phyloP scores from a whole-genome alignment of 2,888 invertebrate species.

The Aleiodes testaceus region DNA sequence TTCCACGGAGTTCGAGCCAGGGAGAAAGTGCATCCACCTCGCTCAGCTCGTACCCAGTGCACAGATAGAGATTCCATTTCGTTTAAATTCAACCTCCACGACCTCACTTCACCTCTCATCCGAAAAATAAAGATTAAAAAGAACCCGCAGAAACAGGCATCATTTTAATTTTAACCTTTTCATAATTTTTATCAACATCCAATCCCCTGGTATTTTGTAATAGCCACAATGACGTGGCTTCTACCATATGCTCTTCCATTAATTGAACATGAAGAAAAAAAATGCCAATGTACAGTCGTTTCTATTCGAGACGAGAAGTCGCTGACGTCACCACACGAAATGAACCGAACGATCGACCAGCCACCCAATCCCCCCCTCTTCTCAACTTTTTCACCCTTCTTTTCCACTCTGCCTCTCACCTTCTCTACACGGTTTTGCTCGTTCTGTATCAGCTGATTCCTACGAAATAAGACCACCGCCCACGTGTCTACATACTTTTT shows the following conservation, averaged over 20 bases:
- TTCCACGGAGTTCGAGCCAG: constrained; percentile 31
- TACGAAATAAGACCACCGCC: constrained; percentile 4
- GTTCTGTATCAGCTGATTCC: constrained; percentile 42
- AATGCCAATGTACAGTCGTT: constrained; percentile 3
- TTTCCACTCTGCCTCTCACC: constrained; percentile 18
- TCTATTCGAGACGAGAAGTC: constrained; percentile 40
- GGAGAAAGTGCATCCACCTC: constrained; percentile 33
- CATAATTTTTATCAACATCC: too few relatives aligned
- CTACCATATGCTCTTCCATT: not conserved
- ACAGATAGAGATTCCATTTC: constrained; percentile 16
- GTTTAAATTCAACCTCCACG: constrained; percentile 9
- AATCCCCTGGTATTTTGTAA: too few relatives aligned
- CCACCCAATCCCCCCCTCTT: constrained; percentile 25
- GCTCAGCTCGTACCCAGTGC: not conserved
- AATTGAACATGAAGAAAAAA: constrained; percentile 10
- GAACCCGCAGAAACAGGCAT: too few relatives aligned
- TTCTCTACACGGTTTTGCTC: constrained; percentile 37
- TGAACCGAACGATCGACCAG: constrained; percentile 49
- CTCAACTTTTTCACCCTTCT: not conserved
- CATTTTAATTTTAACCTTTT: too few relatives aligned
- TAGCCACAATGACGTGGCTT: too few relatives aligned
- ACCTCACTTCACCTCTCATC: constrained; percentile 14
- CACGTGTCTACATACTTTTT: constrained; percentile 4
- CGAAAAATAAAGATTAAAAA: too few relatives aligned
- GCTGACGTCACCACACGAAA: constrained; percentile 49